Evolutionary conservation across 2,797 vertebrate species (phyloP), one percentile per base, ranked within the genome.

Genomic region (Hippopotamyrus pictus): DNA sequence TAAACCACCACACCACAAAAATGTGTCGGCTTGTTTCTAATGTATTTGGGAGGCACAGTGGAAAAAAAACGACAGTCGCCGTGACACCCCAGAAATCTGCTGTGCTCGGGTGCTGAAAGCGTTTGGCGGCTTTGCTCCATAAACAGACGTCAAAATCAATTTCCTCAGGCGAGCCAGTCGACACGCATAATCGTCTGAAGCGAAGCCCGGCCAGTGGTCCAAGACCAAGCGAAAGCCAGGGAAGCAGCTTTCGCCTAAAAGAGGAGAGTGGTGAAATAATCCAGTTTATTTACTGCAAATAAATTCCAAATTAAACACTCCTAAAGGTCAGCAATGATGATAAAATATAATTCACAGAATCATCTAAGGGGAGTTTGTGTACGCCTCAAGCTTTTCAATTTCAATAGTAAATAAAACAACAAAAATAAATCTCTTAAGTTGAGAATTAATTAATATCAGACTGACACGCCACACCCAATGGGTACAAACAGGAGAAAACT

Each of bases 241-340:
- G 85, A 87, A 59, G 41, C 17, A 22, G 51, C 51, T 87, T 59
- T 59, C 41, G 53, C 25, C 85, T 87, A 50, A 29, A 53, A 57
- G 82, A 50, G 46, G 46, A 84, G 25, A 59, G 48, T 9, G 85
- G 6, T 22, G 25, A 69, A 48, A 69, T 65, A 46, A 88, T 22
- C 22, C 41, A n/a, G 17, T 33, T 88, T 46, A 44, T 29, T 88
- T 48, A 73, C n/a, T 22, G 57, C 19, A 25, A 88, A 65, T 25
- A 65, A 44, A 65, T 73, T 69, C 57, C n/a, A 44, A 88, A 73
- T 50, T 54, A 88, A 88, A 88, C 44, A 69, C 41, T 69, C 41
- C 87, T 54, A 88, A 73, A 50, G 62, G 50, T 25, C 22, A 25
- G 62, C 37, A 73, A 48, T 69, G n/a, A 88, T 12, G 57, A 69